These are phyloP conservation scores for Loris lydekkerianus DNA, from an alignment of 2,797 vertebrate genomes.

Conservation along the genomic window DNA sequence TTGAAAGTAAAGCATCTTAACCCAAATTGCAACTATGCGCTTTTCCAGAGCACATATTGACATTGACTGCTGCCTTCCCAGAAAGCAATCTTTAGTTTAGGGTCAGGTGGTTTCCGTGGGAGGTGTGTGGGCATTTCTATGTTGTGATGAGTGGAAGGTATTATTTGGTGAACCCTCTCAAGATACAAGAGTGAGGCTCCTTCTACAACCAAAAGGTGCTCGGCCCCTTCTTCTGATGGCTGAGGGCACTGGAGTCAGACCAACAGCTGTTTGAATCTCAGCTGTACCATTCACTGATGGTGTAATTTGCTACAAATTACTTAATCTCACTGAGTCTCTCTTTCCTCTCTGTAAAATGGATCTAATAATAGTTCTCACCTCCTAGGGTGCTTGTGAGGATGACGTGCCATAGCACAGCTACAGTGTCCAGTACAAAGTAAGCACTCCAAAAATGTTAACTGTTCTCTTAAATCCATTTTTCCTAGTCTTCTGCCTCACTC, in stretches of 20 bases:
- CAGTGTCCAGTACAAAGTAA: not conserved
- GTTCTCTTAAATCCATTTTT: not conserved
- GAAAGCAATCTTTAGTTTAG: slow-evolving; percentile 33
- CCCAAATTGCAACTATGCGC: not conserved
- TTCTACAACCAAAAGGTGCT: not conserved
- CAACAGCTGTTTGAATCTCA: not conserved
- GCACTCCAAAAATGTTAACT: not conserved
- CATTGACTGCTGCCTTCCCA: not conserved
- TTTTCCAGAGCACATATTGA: slow-evolving; percentile 52
- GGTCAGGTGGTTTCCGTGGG: not conserved
- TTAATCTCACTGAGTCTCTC: not conserved
- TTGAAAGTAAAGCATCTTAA: not conserved
- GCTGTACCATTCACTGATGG: not conserved
- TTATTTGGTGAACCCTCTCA: not conserved
- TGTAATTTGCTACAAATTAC: slow-evolving; percentile 43
- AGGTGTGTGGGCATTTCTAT: not conserved
- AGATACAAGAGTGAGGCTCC: not conserved
- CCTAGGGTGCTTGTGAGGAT: not conserved
- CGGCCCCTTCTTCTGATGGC: not conserved
- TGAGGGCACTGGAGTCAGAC: not conserved
- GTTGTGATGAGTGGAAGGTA: not conserved
- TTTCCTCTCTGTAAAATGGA: slow-evolving; percentile 6
- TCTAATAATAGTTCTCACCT: slow-evolving; percentile 18
- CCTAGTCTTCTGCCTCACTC: not conserved
- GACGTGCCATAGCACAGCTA: not conserved